phyloP scores from a whole-genome alignment of 2,888 invertebrate species.

The Stenotaenia linearis region DNA sequence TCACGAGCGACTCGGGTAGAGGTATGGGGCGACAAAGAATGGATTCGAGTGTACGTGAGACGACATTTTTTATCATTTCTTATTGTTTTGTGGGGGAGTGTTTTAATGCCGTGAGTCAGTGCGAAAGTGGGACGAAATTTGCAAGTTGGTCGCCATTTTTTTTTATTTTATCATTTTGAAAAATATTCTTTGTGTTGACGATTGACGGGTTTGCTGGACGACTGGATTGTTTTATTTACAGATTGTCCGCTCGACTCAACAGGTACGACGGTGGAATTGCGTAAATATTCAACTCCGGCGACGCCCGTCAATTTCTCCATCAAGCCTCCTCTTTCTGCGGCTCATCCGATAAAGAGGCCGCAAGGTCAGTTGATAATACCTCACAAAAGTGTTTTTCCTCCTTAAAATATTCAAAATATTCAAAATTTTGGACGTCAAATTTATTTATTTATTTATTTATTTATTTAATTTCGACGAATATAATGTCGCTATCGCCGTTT shows the following conservation, averaged over 20 bases:
- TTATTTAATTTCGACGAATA: too few relatives aligned
- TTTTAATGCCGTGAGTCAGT: neutral
- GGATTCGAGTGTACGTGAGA: neutral
- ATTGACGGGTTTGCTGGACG: neutral
- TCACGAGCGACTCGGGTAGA: neutral
- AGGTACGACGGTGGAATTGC: neutral
- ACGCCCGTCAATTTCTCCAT: conserved; percentile 28
- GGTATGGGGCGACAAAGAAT: neutral
- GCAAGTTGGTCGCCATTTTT: neutral
- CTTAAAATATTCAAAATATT: too few relatives aligned
- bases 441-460: too few relatives aligned
- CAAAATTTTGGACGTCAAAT: too few relatives aligned
- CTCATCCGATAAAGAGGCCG: conserved; percentile 28
- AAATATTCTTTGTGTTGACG: neutral
- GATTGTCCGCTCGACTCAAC: conserved; percentile 17
- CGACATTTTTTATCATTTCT: neutral
- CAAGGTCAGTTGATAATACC: conserved; percentile 32
- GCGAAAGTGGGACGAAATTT: neutral
- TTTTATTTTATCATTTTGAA: neutral
- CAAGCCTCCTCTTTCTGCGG: neutral
- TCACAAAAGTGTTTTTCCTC: neutral
- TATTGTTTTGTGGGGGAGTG: neutral
- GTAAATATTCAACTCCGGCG: conserved; percentile 1
- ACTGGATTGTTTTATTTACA: neutral
- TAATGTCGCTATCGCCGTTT: too few relatives aligned